Evolutionary conservation across 92 coral and sea anemone species (phyloP).

Genomic region (Porites lobata): DNA sequence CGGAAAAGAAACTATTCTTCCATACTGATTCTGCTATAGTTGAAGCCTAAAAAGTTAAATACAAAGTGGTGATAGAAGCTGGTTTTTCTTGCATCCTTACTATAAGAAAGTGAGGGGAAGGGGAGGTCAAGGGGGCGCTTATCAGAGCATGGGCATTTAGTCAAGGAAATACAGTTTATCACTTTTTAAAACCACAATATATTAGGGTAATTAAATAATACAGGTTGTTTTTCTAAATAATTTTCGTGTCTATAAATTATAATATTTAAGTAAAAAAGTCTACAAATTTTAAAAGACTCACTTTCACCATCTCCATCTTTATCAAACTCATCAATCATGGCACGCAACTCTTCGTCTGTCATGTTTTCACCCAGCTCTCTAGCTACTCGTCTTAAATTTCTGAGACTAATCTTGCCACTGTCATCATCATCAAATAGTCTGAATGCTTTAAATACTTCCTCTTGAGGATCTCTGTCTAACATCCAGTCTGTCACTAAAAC

Average conservation of each 20-base stretch:
- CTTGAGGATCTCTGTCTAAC: slow-evolving; percentile 99
- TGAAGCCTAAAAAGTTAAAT: too few species aligned
- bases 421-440: slow-evolving; percentile 98
- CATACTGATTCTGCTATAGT: too few species aligned
- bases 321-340: slow-evolving; percentile 99
- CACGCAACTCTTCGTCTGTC: slow-evolving; percentile 99
- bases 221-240: background rate
- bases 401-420: slow-evolving; percentile 98
- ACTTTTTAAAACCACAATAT: too few species aligned
- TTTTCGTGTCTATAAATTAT: background rate
- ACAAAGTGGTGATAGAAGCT: too few species aligned
- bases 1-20: too few species aligned
- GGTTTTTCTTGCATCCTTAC: too few species aligned
- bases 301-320: slow-evolving; percentile 99
- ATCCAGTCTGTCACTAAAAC: slow-evolving; percentile 99
- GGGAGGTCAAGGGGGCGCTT: too few species aligned
- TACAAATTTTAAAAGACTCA: slow-evolving; percentile 48
- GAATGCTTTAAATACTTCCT: slow-evolving; percentile 97
- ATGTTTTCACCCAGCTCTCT: slow-evolving; percentile 98
- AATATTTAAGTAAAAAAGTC: background rate
- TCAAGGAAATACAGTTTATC: too few species aligned
- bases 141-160: too few species aligned
- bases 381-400: slow-evolving; percentile 98
- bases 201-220: too few species aligned
- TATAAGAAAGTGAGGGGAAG: too few species aligned